phyloP scores from a whole-genome alignment of 2,888 invertebrate genomes.

The Aleiodes leptofemur region DNA sequence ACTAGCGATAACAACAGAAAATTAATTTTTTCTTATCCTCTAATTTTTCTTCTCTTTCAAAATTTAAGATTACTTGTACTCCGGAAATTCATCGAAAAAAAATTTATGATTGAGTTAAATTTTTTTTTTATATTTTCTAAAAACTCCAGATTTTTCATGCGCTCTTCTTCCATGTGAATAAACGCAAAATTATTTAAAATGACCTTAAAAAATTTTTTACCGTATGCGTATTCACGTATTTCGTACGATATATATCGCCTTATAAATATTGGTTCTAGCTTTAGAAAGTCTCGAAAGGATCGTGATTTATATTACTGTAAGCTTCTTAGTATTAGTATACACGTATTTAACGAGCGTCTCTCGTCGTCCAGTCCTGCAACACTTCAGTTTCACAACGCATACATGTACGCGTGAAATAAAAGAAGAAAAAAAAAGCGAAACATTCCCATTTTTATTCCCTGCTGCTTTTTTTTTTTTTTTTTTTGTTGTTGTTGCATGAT shows the following conservation, averaged over 20 bases:
- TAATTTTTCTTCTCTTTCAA: too few species aligned
- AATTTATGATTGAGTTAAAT: too few species aligned
- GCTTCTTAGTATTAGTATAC: conserved; percentile 23
- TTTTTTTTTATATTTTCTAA: too few species aligned
- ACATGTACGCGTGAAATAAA: conserved; percentile 5
- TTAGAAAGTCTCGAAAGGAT: conserved; percentile 49
- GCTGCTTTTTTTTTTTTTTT: conserved; percentile 41
- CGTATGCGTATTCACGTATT: conserved; percentile 35
- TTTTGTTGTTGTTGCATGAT: conserved; percentile 19
- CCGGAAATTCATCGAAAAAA: too few species aligned
- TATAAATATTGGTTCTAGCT: conserved; percentile 39
- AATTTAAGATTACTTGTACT: too few species aligned
- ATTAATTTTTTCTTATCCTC: too few species aligned
- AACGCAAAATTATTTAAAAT: not conserved
- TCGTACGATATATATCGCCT: conserved; percentile 36
- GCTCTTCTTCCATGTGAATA: not conserved
- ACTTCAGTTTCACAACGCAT: conserved; percentile 29
- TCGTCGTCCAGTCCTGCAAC: conserved; percentile 36
- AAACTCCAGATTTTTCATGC: too few species aligned
- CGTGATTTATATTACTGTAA: conserved; percentile 32
- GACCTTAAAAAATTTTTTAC: conserved; percentile 9
- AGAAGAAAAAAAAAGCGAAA: not conserved
- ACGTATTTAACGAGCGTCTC: conserved; percentile 39
- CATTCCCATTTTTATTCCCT: conserved; percentile 34
- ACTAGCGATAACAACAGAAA: too few species aligned